Base-by-base conservation (phyloP, 2,888 invertebrate species). In the Acanthosepion esculentum region DNA sequence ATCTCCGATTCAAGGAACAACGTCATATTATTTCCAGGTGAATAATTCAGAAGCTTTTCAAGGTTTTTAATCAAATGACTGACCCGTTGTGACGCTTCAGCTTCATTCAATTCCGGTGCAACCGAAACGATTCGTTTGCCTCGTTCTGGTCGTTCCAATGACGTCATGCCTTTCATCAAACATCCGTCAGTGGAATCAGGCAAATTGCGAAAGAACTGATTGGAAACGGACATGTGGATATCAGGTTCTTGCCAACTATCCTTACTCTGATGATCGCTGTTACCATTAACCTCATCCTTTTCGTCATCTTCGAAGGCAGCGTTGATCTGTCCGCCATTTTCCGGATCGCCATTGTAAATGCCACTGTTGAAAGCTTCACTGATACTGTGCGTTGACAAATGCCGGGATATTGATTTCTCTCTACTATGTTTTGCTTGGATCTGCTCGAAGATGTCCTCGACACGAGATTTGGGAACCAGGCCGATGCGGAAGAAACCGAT, bases 401-500 rank as follows among this genome's bases (percentile, higher is more conserved):
- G 91, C 10, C 33, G 59, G 23, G 48, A 78, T 7, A 78, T 78
- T 7, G 50, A n/a, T 20, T 48, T 91, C 8, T 91, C 33, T 2
- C 53, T 33, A 78, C n/a, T 48, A 15, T 95, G 95, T 64, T 91
- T 78, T 64, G 95, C 94, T 93, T 95, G 95, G 26, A 96, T 95
- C 94, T 94, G 95, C 6, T 96, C 95, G 92, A 96, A 95, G 48
- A 96, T 95, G 93, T 95, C 96, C 78, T 96, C 96, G 0, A 96
- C 96, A 33, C 94, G 94, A 2, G 96, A 96, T 92, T 96, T 95
- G 20, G 96, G 96, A 26, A 96, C 96, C n/a, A 96, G 95, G 6
- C 96, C 96, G 92, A 96, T 96, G 10, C 96, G 95, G 94, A 96
- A 96, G 94, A 96, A 96, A 26, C 95, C 95, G 26, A 96, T 95